These are phyloP conservation scores for Aurelia sp. DNA, from an alignment of 30 jellyfish, hydroid and myxozoan species.

Conservation along the genomic window DNA sequence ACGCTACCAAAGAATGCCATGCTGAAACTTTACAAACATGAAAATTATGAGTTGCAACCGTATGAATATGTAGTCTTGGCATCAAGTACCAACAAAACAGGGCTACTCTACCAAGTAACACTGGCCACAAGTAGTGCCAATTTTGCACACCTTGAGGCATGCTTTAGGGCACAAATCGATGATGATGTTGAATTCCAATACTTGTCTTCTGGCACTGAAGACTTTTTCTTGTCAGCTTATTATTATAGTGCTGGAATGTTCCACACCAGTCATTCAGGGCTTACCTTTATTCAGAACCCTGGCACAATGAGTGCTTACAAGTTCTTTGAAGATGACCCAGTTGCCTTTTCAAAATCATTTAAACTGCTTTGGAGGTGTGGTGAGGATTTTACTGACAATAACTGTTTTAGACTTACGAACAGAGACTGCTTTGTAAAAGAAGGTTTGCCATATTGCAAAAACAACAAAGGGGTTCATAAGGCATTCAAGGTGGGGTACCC, in stretches of 20 bases:
- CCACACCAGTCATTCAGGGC: slow-evolving; percentile 76
- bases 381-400: slow-evolving; percentile 45
- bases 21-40: slow-evolving; percentile 36
- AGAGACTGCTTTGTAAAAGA: slow-evolving; percentile 12
- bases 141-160: slow-evolving; percentile 58
- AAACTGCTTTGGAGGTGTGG: slow-evolving; percentile 70
- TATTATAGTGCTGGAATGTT: slow-evolving; percentile 59
- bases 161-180: slow-evolving; percentile 25
- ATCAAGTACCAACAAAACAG: slow-evolving; percentile 38
- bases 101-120: slow-evolving; percentile 64
- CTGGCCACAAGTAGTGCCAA: slow-evolving; percentile 54
- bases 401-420: slow-evolving; percentile 9
- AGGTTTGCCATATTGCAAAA: slow-evolving; percentile 26
- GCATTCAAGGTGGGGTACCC: not conserved
- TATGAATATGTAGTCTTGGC: slow-evolving; percentile 50
- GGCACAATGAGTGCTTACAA: slow-evolving; percentile 77
- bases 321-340: slow-evolving; percentile 74
- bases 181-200: slow-evolving; percentile 22
- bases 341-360: slow-evolving; percentile 34
- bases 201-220: slow-evolving; percentile 88
- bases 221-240: slow-evolving; percentile 72
- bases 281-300: slow-evolving; percentile 39
- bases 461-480: slow-evolving; percentile 6
- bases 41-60: slow-evolving; percentile 25
- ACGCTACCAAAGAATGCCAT: slow-evolving; percentile 54